Conservation (phyloP, 2,113 vertebrate species). For the crab-eating macaque (Macaca fascicularis) region DNA sequence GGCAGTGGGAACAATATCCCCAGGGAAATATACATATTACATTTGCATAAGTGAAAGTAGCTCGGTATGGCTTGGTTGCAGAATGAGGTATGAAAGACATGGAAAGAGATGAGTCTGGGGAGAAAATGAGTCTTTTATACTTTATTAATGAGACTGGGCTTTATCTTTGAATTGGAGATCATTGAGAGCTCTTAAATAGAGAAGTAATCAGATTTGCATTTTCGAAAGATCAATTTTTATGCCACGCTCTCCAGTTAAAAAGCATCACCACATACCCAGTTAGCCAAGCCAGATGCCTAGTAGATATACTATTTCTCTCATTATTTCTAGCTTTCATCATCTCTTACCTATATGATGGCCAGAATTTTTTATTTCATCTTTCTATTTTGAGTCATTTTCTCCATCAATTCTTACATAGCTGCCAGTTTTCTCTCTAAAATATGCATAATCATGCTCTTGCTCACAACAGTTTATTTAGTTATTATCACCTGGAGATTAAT, state of each 20-base stretch:
- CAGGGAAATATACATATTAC: not conserved
- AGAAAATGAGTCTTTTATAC: not conserved
- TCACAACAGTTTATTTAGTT: not conserved
- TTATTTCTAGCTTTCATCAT: not conserved
- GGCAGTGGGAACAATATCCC: not conserved
- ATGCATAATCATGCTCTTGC: not conserved
- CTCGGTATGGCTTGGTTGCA: not conserved
- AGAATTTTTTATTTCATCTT: not conserved
- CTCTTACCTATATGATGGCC: not conserved
- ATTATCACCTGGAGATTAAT: not conserved
- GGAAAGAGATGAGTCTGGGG: not conserved
- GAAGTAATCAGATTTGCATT: not conserved
- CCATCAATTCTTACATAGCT: not conserved
- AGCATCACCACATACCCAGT: not conserved
- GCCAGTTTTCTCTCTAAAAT: not conserved
- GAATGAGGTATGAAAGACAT: not conserved
- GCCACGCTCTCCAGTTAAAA: not conserved
- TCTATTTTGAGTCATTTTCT: not conserved
- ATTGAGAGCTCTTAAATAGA: not conserved
- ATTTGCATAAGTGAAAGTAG: not conserved
- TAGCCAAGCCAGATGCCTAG: not conserved
- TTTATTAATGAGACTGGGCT: not conserved
- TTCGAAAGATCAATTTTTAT: not conserved
- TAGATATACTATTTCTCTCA: not conserved
- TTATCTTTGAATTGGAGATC: not conserved